Evolutionary conservation across 2,888 invertebrate genomes (phyloP), one percentile per base, ranked within the genome.

Genomic region (Teleogryllus oceanicus): DNA sequence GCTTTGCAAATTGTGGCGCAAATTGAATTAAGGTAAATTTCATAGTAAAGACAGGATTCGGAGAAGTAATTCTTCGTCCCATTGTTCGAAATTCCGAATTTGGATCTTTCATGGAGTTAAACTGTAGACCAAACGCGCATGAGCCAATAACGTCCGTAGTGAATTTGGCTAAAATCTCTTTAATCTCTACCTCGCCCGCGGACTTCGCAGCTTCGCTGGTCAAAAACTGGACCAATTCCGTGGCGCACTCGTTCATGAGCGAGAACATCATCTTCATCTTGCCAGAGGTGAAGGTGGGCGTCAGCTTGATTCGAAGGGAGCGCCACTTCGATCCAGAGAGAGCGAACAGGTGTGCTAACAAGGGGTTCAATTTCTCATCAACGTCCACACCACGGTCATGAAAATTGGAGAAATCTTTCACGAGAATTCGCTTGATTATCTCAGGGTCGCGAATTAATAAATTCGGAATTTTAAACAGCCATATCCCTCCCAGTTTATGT

Each of bases 241-340:
- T 85, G 0, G 90, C 90, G 80, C 91, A 90, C 51, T 89, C 87
- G 75, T 90, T 88, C 16, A 92, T 89, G 0, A 90, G 89, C 0
- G 88, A 87, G 83, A 91, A 92, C 91, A 93, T 92, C 2, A 87
- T 89, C 85, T 91, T 93, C 78, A 93, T 85, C 85, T 92, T 93
- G 11, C 91, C 91, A 0, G 92, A 89, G 0, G 93, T 90, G 84
- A 93, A 94, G 0, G 91, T 89, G 0, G 93, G 92, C 0, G 92
- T 89, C 84, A 93, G 86, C 83, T 92, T 92, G 0, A 88, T 83
- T 20, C 93, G 88, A 49, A 93, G 85, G 78, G 87, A 88, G 84
- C 89, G 92, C 93, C 94, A 94, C 78, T 89, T 88, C 13, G 89
- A 86, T 0, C 90, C 91, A 78, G 88, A 87, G 75, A 90, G 85